Evolutionary conservation across 1,140 invertebrate genomes (phyloP).

Genomic region (Sogatella furcifera): DNA sequence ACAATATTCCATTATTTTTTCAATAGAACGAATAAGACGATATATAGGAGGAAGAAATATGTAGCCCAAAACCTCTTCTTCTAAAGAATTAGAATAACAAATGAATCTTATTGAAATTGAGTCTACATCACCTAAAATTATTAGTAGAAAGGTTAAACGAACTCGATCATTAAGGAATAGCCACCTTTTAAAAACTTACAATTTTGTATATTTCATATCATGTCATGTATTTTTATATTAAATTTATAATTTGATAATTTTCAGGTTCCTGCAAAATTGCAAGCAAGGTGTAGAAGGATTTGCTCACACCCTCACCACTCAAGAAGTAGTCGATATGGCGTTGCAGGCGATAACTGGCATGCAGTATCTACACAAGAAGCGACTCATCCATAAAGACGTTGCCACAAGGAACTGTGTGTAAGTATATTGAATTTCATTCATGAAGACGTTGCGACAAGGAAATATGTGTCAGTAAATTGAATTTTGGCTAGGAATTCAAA

Average conservation of each 20-base stretch:
- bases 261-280: constrained; percentile 27
- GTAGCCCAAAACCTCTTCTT: too few relatives aligned
- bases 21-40: too few relatives aligned
- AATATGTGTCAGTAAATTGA: constrained; percentile 65
- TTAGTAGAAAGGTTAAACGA: too few relatives aligned
- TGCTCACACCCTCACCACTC: constrained; percentile 25
- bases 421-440: constrained; percentile 61
- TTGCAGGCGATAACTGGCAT: constrained; percentile 78
- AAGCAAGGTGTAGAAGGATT: constrained; percentile 25
- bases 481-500: constrained; percentile 29
- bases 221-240: neutral
- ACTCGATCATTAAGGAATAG: too few relatives aligned
- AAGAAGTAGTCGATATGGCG: constrained; percentile 82
- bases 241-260: constrained; percentile 1
- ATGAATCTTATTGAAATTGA: too few relatives aligned
- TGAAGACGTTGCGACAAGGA: constrained; percentile 84
- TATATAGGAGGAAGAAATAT: too few relatives aligned
- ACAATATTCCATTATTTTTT: too few relatives aligned
- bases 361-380: constrained; percentile 79
- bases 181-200: too few relatives aligned
- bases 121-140: too few relatives aligned
- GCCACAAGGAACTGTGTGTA: constrained; percentile 87
- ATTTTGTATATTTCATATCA: too few relatives aligned
- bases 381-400: constrained; percentile 82
- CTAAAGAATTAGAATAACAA: too few relatives aligned